phyloP scores from a whole-genome alignment of 2,113 vertebrate species.

The Alexandromys fortis region DNA sequence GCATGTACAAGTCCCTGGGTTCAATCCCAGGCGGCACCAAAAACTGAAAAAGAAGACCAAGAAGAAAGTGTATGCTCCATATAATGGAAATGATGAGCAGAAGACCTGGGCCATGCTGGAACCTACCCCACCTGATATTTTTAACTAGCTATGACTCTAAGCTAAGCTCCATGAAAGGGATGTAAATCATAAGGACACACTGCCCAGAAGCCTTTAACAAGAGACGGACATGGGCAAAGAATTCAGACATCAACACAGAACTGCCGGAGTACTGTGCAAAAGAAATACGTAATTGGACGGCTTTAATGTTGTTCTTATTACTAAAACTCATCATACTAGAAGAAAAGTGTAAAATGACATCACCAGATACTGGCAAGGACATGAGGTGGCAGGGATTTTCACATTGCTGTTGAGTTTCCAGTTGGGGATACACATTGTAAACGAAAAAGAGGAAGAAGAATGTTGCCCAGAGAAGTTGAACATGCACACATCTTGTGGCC shows the following conservation, averaged over 20 bases:
- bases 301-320: constrained; percentile 3
- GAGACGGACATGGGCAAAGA: constrained; percentile 1
- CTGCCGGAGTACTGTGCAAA: not conserved
- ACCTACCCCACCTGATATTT: not conserved
- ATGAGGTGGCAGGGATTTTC: not conserved
- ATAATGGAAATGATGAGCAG: not conserved
- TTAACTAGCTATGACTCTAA: not conserved
- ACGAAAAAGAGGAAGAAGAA: not conserved
- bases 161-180: constrained; percentile 3
- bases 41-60: not conserved
- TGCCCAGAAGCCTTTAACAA: not conserved
- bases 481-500: not conserved
- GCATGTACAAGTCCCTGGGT: not conserved
- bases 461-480: not conserved
- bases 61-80: constrained; percentile 1
- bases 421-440: not conserved
- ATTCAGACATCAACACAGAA: constrained; percentile 9
- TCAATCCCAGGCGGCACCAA: not conserved
- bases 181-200: not conserved
- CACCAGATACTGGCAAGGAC: not conserved
- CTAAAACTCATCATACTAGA: not conserved
- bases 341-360: not conserved
- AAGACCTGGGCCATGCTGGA: not conserved
- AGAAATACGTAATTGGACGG: not conserved
- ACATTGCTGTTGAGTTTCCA: not conserved